Conservation (phyloP, 1,140 invertebrate genomes). For the Leptinotarsa undecemlineata region DNA sequence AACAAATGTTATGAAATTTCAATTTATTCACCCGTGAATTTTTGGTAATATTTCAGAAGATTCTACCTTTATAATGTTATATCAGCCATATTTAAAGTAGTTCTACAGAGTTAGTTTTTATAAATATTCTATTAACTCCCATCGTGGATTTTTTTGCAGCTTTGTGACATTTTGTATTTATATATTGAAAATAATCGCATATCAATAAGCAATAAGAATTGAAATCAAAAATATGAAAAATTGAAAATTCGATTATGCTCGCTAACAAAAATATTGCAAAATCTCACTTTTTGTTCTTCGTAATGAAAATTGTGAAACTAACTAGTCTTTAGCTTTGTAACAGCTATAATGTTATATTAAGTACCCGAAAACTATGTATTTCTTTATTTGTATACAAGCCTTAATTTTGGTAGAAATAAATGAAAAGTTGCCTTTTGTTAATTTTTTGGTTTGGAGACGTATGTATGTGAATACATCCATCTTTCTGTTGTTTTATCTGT, state of each 20-base stretch:
- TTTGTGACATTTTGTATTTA: constrained; percentile 11
- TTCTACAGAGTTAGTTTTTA: constrained; percentile 6
- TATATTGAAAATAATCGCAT: constrained; percentile 15
- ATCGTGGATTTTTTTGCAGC: constrained; percentile 3
- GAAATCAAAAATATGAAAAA: not conserved
- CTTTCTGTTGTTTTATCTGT: too few relatives aligned
- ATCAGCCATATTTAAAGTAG: constrained; percentile 20
- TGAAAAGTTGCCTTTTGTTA: constrained; percentile 14
- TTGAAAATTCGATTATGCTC: not conserved
- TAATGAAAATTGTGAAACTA: constrained; percentile 12
- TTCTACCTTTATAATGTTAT: not conserved
- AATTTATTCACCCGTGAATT: too few relatives aligned
- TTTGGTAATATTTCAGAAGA: not conserved
- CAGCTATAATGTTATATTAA: not conserved
- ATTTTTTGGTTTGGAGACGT: too few relatives aligned
- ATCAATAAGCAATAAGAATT: constrained; percentile 23
- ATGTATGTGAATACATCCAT: too few relatives aligned
- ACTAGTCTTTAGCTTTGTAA: constrained; percentile 27
- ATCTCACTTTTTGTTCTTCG: not conserved
- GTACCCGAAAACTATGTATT: not conserved
- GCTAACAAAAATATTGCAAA: constrained; percentile 11
- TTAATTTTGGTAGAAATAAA: constrained; percentile 12
- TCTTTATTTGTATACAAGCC: constrained; percentile 13
- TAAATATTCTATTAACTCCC: not conserved
- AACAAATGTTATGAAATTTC: not conserved